Conservation (phyloP, 2,113 vertebrate species). For the Illadopsis cleaveri region DNA sequence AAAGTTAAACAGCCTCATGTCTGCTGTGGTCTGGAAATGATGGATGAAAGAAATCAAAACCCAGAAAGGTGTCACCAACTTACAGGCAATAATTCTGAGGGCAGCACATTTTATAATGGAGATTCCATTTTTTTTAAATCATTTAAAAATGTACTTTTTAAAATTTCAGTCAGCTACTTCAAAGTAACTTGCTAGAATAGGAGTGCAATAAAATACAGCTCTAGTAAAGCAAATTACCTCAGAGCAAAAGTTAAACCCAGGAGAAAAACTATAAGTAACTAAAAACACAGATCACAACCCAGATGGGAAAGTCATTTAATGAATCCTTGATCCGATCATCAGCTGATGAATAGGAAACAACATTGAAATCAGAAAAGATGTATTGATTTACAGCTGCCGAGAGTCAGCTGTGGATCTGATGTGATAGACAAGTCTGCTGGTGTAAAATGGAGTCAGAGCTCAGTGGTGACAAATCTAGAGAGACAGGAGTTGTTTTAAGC, state of each 20-base stretch:
- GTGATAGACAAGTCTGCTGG: not conserved
- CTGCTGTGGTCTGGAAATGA: not conserved
- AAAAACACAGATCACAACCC: not conserved
- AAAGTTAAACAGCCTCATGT: not conserved
- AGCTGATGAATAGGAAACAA: not conserved
- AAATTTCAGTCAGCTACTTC: not conserved
- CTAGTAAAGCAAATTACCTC: not conserved
- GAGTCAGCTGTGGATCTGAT: not conserved
- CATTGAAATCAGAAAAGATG: not conserved
- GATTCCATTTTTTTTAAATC: not conserved
- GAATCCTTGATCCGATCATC: not conserved
- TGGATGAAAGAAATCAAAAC: not conserved
- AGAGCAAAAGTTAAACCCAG: not conserved
- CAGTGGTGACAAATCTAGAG: not conserved
- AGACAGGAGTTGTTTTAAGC: not conserved
- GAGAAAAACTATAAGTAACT: not conserved
- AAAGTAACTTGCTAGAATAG: not conserved
- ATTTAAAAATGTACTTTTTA: not conserved
- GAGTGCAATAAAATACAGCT: not conserved
- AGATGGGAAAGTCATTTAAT: not conserved
- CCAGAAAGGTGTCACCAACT: not conserved
- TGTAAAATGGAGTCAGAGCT: not conserved
- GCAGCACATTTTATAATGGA: not conserved
- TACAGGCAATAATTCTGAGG: not conserved
- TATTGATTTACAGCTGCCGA: not conserved